These are phyloP conservation scores for Magallana gigas DNA, from an alignment of 1,140 invertebrate species.

Conservation along the genomic window DNA sequence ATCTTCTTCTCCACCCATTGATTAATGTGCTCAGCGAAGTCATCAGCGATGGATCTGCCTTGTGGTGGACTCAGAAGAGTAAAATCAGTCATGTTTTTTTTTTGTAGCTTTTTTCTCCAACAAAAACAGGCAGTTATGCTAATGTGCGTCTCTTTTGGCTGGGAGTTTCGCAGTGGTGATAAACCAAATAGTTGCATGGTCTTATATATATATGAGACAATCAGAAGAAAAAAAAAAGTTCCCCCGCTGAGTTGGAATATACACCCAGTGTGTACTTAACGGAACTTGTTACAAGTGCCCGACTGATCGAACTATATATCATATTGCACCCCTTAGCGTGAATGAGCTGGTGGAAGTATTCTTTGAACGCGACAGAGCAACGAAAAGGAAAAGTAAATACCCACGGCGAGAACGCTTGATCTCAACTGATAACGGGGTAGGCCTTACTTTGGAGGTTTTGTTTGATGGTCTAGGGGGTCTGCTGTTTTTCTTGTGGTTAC, in stretches of 20 bases:
- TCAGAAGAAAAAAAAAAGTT: neutral
- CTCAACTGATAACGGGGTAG: neutral
- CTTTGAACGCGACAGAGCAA: conserved; percentile 11
- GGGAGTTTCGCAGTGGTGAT: neutral
- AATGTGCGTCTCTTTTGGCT: neutral
- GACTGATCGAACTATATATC: neutral
- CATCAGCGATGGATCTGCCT: conserved; percentile 42
- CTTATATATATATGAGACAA: neutral
- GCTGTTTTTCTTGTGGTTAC: too few species aligned
- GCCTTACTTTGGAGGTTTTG: too few species aligned
- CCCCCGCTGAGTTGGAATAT: neutral
- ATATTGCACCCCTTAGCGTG: conserved; percentile 24
- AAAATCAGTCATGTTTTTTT: neutral
- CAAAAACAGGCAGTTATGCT: too few species aligned
- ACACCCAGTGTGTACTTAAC: neutral
- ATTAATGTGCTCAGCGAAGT: conserved; percentile 38
- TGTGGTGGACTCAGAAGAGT: conserved; percentile 36
- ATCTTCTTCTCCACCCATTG: conserved; percentile 43
- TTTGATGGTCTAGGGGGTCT: too few species aligned
- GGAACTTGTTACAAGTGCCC: neutral
- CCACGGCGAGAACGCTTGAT: neutral
- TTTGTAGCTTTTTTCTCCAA: neutral
- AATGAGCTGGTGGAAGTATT: neutral
- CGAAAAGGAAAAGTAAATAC: conserved; percentile 17
- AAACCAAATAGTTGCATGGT: neutral